Evolutionary conservation across 2,113 vertebrate genomes (phyloP).

Genomic region (Chiloscyllium plagiosum): DNA sequence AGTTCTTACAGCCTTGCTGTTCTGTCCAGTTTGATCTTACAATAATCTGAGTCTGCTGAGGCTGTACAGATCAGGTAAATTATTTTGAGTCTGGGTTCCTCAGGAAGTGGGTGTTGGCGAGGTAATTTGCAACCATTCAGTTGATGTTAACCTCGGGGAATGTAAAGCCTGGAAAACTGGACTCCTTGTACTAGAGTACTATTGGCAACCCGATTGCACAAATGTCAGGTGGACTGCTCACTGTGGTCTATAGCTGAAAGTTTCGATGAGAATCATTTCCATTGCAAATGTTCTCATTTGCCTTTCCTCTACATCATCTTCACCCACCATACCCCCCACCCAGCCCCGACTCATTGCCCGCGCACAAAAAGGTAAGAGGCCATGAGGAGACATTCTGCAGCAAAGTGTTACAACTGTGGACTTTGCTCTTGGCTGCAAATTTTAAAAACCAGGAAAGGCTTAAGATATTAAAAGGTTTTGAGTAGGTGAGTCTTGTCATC

Average conservation of each 20-base stretch:
- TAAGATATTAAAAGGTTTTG: not conserved
- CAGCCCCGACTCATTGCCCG: not conserved
- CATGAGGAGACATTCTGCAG: not conserved
- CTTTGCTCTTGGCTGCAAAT: not conserved
- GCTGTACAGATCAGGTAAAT: not conserved
- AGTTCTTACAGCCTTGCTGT: not conserved
- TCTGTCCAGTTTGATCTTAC: not conserved
- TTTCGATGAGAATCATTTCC: not conserved
- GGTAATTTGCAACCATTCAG: not conserved
- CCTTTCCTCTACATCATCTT: not conserved
- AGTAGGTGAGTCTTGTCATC: not conserved
- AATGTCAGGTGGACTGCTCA: not conserved
- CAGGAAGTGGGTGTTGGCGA: not conserved
- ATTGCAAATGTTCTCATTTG: not conserved
- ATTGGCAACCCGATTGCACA: not conserved
- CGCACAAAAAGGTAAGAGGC: not conserved
- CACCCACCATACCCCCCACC: not conserved
- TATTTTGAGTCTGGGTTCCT: not conserved
- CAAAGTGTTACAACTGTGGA: not conserved
- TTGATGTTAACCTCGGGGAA: not conserved
- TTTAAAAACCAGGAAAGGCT: not conserved
- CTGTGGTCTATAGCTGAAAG: not conserved
- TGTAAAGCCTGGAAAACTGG: not conserved
- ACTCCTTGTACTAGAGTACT: too few species aligned
- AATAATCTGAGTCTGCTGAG: not conserved